A percentile compares a stretch with the other conserved stretches of the same genome.
Evolutionary conservation across 2,797 vertebrate species (phyloP).

Genomic region (Rhincodon typus): DNA sequence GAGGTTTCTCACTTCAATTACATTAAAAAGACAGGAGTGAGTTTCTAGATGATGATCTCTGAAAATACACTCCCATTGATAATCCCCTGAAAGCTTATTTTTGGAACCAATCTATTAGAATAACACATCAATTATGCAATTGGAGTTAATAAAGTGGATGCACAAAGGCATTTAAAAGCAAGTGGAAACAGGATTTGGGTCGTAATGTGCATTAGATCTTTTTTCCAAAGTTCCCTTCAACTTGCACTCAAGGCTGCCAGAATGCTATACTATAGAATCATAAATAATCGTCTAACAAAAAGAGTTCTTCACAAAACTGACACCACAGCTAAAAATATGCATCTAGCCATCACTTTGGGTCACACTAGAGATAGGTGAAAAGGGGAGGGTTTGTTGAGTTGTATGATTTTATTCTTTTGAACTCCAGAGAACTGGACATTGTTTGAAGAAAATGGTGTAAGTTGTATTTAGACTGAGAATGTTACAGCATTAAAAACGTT

Average conservation of each 20-base stretch:
- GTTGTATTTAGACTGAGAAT: not conserved
- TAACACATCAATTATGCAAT: not conserved
- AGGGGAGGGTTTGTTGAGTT: not conserved
- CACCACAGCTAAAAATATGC: not conserved
- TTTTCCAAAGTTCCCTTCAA: not conserved
- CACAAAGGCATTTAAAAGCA: not conserved
- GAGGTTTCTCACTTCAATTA: too few relatives aligned
- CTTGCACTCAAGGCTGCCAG: not conserved
- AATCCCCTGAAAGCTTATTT: not conserved
- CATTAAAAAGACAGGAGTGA: not conserved
- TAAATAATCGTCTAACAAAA: not conserved
- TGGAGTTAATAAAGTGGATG: too few relatives aligned
- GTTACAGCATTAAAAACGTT: not conserved
- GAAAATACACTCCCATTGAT: not conserved
- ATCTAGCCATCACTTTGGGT: not conserved
- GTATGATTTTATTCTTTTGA: not conserved
- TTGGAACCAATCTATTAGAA: not conserved
- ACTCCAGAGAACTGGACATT: not conserved
- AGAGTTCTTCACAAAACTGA: not conserved
- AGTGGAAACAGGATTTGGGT: not conserved
- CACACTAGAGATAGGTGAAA: not conserved
- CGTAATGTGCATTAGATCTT: not conserved
- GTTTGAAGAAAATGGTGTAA: not conserved
- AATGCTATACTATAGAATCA: not conserved
- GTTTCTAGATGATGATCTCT: not conserved